A percentile compares a stretch with the other conserved stretches of the same genome.
These are phyloP conservation scores for Tipula helvola DNA, from an alignment of 2,888 invertebrate genomes.

Conservation along the genomic window DNA sequence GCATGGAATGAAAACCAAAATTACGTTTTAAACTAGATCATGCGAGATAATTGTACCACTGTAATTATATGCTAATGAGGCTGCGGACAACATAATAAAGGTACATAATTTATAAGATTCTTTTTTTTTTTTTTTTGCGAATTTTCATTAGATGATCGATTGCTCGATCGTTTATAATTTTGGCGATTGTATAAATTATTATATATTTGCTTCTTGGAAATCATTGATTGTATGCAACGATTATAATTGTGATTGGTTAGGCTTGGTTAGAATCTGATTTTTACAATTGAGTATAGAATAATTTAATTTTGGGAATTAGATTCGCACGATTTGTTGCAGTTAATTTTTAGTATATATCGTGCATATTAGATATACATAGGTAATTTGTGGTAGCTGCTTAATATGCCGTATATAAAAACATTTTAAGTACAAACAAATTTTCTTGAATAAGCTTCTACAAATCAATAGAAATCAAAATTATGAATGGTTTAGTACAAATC, in stretches of 20 bases:
- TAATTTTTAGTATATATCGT: not conserved
- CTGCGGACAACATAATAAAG: not conserved
- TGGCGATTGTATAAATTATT: not conserved
- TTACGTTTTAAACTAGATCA: not conserved
- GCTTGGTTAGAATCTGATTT: not conserved
- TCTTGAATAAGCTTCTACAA: too few relatives aligned
- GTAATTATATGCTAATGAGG: not conserved
- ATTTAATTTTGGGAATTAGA: not conserved
- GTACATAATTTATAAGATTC: not conserved
- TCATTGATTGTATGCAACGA: not conserved
- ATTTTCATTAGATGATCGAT: not conserved
- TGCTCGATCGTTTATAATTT: not conserved
- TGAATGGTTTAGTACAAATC: too few relatives aligned
- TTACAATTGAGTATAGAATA: not conserved
- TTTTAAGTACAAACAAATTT: too few relatives aligned
- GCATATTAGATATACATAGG: not conserved
- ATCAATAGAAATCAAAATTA: too few relatives aligned
- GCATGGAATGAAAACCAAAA: not conserved
- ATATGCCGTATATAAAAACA: not conserved
- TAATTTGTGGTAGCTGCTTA: not conserved
- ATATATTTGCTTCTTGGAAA: not conserved
- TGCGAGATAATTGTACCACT: not conserved
- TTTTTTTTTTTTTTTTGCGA: not conserved
- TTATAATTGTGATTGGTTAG: not conserved
- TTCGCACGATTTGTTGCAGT: not conserved